Percentiles rank a stretch among this genome's conserved stretches.
Evolutionary conservation across 2,888 invertebrate genomes (phyloP).

Genomic region (Lasioglossum lativentre): DNA sequence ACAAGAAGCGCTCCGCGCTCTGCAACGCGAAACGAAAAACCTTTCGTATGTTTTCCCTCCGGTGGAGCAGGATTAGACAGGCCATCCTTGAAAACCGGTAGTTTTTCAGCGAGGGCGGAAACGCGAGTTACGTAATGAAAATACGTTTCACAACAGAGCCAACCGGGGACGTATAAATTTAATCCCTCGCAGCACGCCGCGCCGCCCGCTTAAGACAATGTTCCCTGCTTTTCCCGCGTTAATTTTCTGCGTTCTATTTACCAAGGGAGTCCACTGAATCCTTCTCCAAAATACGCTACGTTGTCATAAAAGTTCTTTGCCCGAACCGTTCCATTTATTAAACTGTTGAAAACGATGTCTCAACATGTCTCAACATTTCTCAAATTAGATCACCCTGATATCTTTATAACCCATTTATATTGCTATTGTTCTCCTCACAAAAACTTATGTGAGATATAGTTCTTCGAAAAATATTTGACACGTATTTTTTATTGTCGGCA

Average conservation of each 20-base stretch:
- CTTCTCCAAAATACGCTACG: neutral
- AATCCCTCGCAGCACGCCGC: conserved; percentile 28
- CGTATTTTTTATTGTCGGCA: no score
- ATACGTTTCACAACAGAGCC: conserved; percentile 48
- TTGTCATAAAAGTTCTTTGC: neutral
- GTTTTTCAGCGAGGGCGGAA: conserved; percentile 37
- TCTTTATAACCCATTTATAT: no score
- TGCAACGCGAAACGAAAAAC: conserved; percentile 22
- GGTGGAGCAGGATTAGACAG: conserved; percentile 33
- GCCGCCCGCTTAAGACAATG: conserved; percentile 36
- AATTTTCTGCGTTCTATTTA: conserved; percentile 33
- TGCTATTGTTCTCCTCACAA: no score
- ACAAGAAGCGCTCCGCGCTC: conserved; percentile 16
- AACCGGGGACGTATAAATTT: conserved; percentile 40
- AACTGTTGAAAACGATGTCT: neutral
- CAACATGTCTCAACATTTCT: neutral
- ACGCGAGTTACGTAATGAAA: conserved; percentile 48
- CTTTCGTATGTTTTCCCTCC: conserved; percentile 32
- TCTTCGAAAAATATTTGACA: no score
- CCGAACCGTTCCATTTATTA: neutral
- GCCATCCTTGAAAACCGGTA: conserved; percentile 34
- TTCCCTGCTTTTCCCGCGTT: conserved; percentile 21
- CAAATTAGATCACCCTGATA: no score
- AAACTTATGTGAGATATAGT: no score
- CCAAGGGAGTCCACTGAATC: neutral